Evolutionary conservation across 2,888 invertebrate species (phyloP), one percentile per base, ranked within the genome.

Genomic region (Lottia gigantea): DNA sequence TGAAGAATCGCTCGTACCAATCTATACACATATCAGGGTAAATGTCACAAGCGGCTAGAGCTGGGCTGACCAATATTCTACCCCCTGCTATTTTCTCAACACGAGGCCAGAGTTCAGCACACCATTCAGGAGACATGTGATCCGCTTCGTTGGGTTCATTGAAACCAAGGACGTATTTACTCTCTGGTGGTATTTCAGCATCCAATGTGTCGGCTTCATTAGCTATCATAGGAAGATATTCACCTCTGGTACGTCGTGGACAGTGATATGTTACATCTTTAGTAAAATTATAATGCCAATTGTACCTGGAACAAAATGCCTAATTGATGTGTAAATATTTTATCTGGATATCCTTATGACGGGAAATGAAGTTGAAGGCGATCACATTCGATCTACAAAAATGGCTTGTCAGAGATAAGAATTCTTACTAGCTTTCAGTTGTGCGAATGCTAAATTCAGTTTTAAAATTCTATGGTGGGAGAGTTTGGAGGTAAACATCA

Each of bases 71-170:
- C 15, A 67, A 14, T 45, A 40, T 55, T 15, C 45, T 55, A 19
- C 40, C 40, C 7, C 23, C 16, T 14, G 16, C 49, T 11, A 40
- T 55, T 3, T 31, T 11, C 23, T 55, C 55, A 23, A 55, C 23
- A 55, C 23, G 55, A 23, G 19, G 19, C 55, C 55, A 55, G 3
- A 12, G 23, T 23, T 23, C 55, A 16, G 68, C 68, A 46, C 62
- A 61, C 3, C 16, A 25, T 46, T 62, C 25, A 3, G 68, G 68
- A n/a, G 68, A 55, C 62, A 68, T 62, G 46, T 68, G 40, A 46
- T 25, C 62, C 16, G 16, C 62, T 45, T 61, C 46, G 26, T 68
- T 68, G 19, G 68, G 68, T 55, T 68, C 68, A 62, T 68, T 68
- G 26, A 68, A 62, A 6, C 68, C 68, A 11, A 68, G 46, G 0